These are phyloP conservation scores for Drosophila burlai DNA, from an alignment of 1,140 invertebrate species.

Conservation along the genomic window DNA sequence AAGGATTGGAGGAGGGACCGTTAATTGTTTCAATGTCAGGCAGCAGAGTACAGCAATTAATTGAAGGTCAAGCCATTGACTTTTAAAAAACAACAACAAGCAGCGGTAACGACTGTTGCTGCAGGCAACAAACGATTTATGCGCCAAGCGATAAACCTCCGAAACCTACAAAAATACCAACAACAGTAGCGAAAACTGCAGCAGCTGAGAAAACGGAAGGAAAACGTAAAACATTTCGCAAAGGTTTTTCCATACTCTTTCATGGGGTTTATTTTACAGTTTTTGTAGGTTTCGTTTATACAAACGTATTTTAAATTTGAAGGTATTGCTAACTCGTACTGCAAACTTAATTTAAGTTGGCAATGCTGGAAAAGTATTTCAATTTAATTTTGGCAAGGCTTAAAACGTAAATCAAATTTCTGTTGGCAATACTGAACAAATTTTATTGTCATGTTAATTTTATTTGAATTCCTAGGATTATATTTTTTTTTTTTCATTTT, in stretches of 20 bases:
- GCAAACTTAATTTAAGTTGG: background rate
- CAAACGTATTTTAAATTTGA: background rate
- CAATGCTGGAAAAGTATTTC: too few relatives aligned
- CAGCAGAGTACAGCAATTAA: conserved; percentile 44
- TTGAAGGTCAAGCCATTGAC: conserved; percentile 75
- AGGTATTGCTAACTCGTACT: too few relatives aligned
- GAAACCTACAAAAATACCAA: conserved; percentile 20
- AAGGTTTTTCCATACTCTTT: conserved; percentile 20
- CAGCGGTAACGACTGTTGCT: conserved; percentile 19
- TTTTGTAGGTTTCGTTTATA: background rate
- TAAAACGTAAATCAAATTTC: too few relatives aligned
- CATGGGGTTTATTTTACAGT: background rate
- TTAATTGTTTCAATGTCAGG: conserved; percentile 77
- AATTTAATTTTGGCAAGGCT: background rate
- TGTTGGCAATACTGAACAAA: background rate
- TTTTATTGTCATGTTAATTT: background rate
- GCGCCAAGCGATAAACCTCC: conserved; percentile 61
- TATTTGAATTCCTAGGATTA: too few relatives aligned
- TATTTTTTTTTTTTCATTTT: too few relatives aligned
- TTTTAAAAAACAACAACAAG: conserved; percentile 37
- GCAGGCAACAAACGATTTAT: conserved; percentile 54
- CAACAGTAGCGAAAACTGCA: conserved; percentile 18
- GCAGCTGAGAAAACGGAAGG: conserved; percentile 8
- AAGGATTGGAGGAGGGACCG: conserved; percentile 10
- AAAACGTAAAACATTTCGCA: background rate